A percentile compares a stretch with the other conserved stretches of the same genome.
phyloP scores from a whole-genome alignment of 2,888 invertebrate genomes.

The Philhelius pedissequus region DNA sequence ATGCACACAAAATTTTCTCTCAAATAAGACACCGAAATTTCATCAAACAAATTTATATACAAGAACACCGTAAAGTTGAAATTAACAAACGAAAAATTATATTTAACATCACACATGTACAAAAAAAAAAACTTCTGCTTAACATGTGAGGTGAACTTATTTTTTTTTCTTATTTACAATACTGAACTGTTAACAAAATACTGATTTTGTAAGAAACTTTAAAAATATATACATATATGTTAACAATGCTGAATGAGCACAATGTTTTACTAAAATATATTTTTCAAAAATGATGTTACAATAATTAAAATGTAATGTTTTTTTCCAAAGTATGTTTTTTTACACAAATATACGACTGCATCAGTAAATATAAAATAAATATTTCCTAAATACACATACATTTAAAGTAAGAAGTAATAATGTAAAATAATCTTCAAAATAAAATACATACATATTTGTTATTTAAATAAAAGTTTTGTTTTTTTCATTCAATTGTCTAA shows the following conservation, averaged over 20 bases:
- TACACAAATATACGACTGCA: conserved; percentile 35
- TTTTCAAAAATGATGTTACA: conserved; percentile 7
- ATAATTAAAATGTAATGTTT: conserved; percentile 29
- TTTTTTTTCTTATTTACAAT: conserved; percentile 18
- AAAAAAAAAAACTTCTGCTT: not conserved
- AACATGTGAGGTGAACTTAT: not conserved
- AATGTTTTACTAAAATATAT: conserved; percentile 48
- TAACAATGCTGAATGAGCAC: conserved; percentile 55
- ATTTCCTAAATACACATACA: conserved; percentile 14
- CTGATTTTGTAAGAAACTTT: conserved; percentile 27
- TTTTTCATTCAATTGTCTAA: no score
- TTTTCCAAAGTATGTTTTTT: conserved; percentile 39
- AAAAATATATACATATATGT: conserved; percentile 38
- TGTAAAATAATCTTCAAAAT: conserved; percentile 55
- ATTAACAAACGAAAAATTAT: not conserved
- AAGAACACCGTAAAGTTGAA: not conserved
- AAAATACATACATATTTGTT: conserved; percentile 66
- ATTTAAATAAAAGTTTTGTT: conserved; percentile 39
- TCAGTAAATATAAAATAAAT: not conserved
- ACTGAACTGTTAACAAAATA: conserved; percentile 22
- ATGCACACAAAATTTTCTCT: conserved; percentile 37
- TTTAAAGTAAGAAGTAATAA: conserved; percentile 29
- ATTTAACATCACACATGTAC: conserved; percentile 5
- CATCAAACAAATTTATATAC: not conserved
- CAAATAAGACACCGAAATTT: conserved; percentile 30